Evolutionary conservation across 2,888 invertebrate species (phyloP), one percentile per base, ranked within the genome.

Genomic region (Crematogaster levior): DNA sequence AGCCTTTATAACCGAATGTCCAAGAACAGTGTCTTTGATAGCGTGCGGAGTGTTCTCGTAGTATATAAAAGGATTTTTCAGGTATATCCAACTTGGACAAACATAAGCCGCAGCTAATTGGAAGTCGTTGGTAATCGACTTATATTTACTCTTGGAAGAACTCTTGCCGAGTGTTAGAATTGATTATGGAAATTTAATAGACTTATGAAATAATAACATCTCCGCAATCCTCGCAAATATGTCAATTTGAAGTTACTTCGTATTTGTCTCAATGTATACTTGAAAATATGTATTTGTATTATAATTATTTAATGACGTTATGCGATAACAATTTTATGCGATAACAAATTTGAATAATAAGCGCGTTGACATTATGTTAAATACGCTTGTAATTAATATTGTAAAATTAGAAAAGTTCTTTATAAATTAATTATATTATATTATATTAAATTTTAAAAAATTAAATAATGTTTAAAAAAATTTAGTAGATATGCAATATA

Each of bases 1-100:
- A 68, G 75, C 77, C 73, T 84, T 84, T 77, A 77, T 80, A 68
- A 84, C 83, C 81, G 79, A 77, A 77, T 80, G 77, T 66, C 51
- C 63, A 43, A 68, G 61, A 58, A 70, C 60, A 81, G 30, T 70
- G 43, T 53, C 83, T 79, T 53, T 18, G 24, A 34, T 10, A 37
- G 15, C 37, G 5, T n/a, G 21, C 27, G 9, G 6, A n/a, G n/a
- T 40, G 15, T 3, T 37, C 9, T 15, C n/a, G 15, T 18, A 34
- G 12, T 3, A n/a, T 1, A 10, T 53, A 66, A 77, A 21, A 56
- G 53, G 12, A 66, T 65, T 77, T 77, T 77, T 40, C 18, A 27
- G 27, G 1, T 15, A 18, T 43, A n/a, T 9, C 10, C 53, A 75
- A 53, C 40, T 53, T 53, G n/a, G 40, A 51, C 40, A 40, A 65